A percentile compares a stretch with the other conserved stretches of the same genome.
Evolutionary conservation across 2,113 vertebrate species (phyloP).

Genomic region (Eonycteris spelaea): DNA sequence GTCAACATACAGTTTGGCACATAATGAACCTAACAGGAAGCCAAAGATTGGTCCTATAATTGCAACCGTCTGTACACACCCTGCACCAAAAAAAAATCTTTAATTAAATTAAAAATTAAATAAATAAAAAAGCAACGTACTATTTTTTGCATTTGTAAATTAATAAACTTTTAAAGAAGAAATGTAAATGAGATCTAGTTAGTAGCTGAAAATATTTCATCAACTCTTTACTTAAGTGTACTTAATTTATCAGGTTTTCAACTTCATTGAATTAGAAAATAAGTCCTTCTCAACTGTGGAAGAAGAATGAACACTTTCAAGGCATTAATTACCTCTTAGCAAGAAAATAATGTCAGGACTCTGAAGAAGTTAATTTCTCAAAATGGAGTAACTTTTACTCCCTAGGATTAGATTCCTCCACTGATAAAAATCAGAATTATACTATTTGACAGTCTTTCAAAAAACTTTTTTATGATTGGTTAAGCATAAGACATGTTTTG

Average conservation of each 20-base stretch:
- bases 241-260: not conserved
- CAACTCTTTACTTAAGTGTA: not conserved
- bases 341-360: not conserved
- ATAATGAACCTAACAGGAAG: conserved; percentile 93
- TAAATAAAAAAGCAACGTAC: not conserved
- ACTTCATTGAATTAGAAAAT: not conserved
- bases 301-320: not conserved
- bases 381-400: not conserved
- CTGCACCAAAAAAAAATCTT: conserved; percentile 72
- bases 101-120: not conserved
- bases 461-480: not conserved
- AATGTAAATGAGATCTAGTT: not conserved
- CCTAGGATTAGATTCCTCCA: not conserved
- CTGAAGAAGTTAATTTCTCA: not conserved
- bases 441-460: not conserved
- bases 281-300: not conserved
- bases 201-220: conserved; percentile 16
- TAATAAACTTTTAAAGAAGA: not conserved
- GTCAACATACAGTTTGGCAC: conserved; percentile 95
- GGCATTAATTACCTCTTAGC: not conserved
- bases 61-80: conserved; percentile 91
- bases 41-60: conserved; percentile 96
- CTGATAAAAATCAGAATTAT: not conserved
- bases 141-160: not conserved
- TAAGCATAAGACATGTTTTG: not conserved